Evolutionary conservation across 2,797 vertebrate genomes (phyloP).

Genomic region (Intellagama lesueurii): DNA sequence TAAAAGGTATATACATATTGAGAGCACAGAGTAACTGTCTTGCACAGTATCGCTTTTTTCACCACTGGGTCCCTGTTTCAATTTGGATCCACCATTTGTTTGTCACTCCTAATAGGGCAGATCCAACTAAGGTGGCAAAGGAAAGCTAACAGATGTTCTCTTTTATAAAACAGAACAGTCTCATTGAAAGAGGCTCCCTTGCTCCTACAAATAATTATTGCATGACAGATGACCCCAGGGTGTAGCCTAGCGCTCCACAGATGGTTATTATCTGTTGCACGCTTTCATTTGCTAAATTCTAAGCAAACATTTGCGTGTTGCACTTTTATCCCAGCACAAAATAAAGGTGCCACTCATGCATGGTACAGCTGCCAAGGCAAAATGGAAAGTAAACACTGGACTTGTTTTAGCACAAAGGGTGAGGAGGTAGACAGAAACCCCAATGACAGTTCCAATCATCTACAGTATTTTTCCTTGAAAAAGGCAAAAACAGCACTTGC

Average conservation of each 20-base stretch:
- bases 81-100: not conserved
- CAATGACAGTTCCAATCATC: not conserved
- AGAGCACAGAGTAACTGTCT: not conserved
- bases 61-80: not conserved
- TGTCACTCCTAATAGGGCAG: not conserved
- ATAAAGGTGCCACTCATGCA: not conserved
- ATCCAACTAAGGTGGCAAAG: constrained; percentile 7
- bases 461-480: not conserved
- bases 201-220: not conserved
- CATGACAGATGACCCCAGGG: constrained; percentile 8
- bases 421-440: not conserved
- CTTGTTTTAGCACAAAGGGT: fast-evolving
- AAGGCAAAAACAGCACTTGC: not conserved
- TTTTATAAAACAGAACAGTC: not conserved
- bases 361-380: not conserved
- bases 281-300: constrained; percentile 47
- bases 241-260: not conserved
- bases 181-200: not conserved
- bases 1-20: not conserved
- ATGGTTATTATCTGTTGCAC: not conserved
- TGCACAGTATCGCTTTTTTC: not conserved
- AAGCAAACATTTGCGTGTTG: constrained; percentile 3
- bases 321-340: constrained; percentile 24
- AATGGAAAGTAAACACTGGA: constrained; percentile 1
- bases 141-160: constrained; percentile 16